phyloP scores from a whole-genome alignment of 2,888 invertebrate genomes.

The Trichogramma evanescens region DNA sequence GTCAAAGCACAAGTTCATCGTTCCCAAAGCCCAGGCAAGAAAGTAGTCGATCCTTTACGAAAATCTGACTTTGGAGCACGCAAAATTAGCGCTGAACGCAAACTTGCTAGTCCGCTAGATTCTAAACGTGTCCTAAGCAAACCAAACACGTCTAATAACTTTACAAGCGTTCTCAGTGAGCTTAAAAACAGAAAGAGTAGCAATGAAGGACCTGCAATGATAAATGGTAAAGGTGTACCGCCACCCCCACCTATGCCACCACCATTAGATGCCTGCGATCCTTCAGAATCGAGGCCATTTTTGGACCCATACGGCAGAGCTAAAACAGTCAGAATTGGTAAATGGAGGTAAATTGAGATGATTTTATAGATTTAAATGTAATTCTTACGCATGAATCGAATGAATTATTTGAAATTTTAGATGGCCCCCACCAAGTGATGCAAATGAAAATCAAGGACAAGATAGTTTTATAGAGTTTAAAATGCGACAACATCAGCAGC shows the following conservation, averaged over 20 bases:
- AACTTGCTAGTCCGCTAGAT: constrained; percentile 31
- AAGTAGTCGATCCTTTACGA: constrained; percentile 32
- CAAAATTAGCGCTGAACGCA: constrained; percentile 38
- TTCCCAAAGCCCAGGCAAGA: constrained; percentile 44
- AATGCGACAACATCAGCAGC: constrained; percentile 61
- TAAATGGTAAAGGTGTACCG: constrained; percentile 47
- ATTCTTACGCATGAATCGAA: neutral
- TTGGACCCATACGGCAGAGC: constrained; percentile 87
- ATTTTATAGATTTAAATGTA: neutral
- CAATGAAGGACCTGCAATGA: constrained; percentile 39
- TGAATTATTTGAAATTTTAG: constrained; percentile 23
- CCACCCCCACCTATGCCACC: constrained; percentile 90
- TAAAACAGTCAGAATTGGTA: constrained; percentile 89
- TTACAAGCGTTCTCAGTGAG: constrained; percentile 51
- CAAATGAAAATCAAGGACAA: constrained; percentile 58
- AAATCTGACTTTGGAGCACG: constrained; percentile 37
- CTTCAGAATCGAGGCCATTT: constrained; percentile 74
- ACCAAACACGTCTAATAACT: constrained; percentile 46
- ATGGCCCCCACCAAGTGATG: constrained; percentile 85
- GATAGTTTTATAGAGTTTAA: constrained; percentile 86
- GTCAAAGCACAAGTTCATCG: constrained; percentile 47
- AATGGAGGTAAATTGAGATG: constrained; percentile 59
- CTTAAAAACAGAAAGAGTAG: constrained; percentile 49
- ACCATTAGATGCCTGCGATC: constrained; percentile 71
- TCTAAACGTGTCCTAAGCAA: constrained; percentile 37